These are phyloP conservation scores for Phoeniculus purpureus DNA, from an alignment of 2,797 vertebrate species.

Conservation along the genomic window DNA sequence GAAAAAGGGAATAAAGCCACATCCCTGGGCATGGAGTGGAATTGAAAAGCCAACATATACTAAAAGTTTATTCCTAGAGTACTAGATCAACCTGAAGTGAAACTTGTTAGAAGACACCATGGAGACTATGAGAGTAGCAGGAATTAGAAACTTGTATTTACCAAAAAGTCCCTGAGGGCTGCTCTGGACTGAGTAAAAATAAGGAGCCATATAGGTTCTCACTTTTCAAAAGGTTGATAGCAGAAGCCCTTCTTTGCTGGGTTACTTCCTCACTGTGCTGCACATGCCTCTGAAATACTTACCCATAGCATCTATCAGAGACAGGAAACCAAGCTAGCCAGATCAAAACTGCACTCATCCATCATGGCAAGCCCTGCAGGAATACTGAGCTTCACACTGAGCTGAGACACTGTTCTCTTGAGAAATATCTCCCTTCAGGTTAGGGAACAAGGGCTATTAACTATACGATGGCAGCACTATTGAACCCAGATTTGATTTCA, in stretches of 20 bases:
- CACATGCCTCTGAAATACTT: neutral
- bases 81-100: slow-evolving; percentile 15
- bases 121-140: neutral
- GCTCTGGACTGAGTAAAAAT: neutral
- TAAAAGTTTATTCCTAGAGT: neutral
- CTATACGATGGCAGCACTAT: neutral
- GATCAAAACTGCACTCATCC: neutral
- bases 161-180: neutral
- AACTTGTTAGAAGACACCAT: neutral
- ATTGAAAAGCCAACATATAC: neutral
- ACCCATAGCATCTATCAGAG: neutral
- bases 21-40: neutral
- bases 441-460: neutral
- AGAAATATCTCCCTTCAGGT: neutral
- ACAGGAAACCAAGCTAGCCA: neutral
- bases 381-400: neutral
- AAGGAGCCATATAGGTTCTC: neutral
- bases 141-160: neutral
- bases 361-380: neutral
- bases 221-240: neutral
- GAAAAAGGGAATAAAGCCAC: neutral
- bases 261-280: neutral
- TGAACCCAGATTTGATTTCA: neutral
- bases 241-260: neutral
- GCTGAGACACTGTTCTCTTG: neutral